A percentile compares a stretch with the other conserved stretches of the same genome.
Evolutionary conservation across 1,140 invertebrate genomes (phyloP).

Genomic region (Drosophila nebulosa): DNA sequence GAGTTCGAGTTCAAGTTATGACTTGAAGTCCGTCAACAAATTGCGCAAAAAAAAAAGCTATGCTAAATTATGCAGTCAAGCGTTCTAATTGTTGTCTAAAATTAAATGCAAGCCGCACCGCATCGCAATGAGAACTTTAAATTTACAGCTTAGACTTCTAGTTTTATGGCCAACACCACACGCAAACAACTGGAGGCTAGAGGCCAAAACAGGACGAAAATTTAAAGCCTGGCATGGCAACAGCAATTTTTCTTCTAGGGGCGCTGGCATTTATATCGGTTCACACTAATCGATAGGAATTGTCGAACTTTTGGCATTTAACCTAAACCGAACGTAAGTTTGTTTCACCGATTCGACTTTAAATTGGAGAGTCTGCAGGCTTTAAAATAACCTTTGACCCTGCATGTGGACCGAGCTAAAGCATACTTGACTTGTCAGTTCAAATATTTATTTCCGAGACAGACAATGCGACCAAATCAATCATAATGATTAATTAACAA

Average conservation of each 20-base stretch:
- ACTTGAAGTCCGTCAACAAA: neutral
- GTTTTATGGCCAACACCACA: neutral
- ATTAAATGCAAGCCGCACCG: neutral
- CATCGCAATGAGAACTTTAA: neutral
- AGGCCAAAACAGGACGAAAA: neutral
- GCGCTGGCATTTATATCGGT: neutral
- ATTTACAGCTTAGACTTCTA: neutral
- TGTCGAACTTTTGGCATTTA: neutral
- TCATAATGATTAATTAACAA: neutral
- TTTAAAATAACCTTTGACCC: too few species aligned
- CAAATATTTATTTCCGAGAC: neutral
- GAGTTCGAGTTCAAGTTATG: neutral
- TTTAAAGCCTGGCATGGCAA: neutral
- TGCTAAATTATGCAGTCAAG: constrained; percentile 1
- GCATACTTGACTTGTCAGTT: neutral
- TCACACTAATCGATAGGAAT: neutral
- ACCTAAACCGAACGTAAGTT: neutral
- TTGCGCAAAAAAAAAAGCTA: neutral
- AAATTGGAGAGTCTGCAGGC: too few species aligned
- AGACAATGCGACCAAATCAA: neutral
- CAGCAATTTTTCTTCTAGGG: neutral
- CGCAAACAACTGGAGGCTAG: neutral
- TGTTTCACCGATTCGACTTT: neutral
- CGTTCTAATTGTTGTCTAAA: neutral
- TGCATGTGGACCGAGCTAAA: neutral